Conservation (phyloP, 1,140 invertebrate genomes). For the Phymastichus coffea region DNA sequence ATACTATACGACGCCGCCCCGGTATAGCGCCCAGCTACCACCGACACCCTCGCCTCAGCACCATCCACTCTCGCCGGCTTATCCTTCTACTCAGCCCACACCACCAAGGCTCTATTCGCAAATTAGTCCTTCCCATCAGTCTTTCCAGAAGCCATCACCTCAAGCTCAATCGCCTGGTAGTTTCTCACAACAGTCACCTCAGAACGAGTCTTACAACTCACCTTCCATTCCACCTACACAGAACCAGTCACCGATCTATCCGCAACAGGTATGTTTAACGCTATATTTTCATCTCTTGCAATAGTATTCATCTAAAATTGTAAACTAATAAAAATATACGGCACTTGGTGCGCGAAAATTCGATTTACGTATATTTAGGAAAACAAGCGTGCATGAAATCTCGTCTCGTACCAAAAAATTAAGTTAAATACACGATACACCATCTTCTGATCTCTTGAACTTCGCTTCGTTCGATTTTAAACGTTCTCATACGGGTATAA, state of each 20-base stretch:
- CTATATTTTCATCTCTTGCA: background rate
- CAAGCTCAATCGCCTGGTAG: slow-evolving; percentile 35
- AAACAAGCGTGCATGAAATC: too few relatives aligned
- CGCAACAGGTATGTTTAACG: slow-evolving; percentile 33
- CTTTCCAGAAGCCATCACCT: slow-evolving; percentile 41
- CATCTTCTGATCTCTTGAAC: too few relatives aligned
- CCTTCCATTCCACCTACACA: slow-evolving; percentile 24
- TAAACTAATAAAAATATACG: too few relatives aligned
- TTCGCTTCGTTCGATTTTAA: too few relatives aligned
- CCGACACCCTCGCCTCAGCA: slow-evolving; percentile 53
- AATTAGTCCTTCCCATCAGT: slow-evolving; percentile 35
- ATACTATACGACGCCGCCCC: slow-evolving; percentile 52
- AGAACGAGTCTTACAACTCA: slow-evolving; percentile 23
- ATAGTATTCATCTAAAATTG: too few relatives aligned
- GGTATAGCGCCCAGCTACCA: slow-evolving; percentile 51
- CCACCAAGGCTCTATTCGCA: slow-evolving; percentile 37
- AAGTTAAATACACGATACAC: too few relatives aligned
- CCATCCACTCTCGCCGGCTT: slow-evolving; percentile 50
- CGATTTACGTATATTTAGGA: too few relatives aligned
- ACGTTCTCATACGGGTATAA: too few relatives aligned
- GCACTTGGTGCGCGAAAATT: too few relatives aligned
- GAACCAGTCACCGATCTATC: slow-evolving; percentile 38
- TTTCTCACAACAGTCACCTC: slow-evolving; percentile 37
- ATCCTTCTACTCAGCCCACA: slow-evolving; percentile 44
- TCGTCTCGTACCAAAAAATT: too few relatives aligned